phyloP scores from a whole-genome alignment of 2,113 vertebrate species.

The Panthera leo region DNA sequence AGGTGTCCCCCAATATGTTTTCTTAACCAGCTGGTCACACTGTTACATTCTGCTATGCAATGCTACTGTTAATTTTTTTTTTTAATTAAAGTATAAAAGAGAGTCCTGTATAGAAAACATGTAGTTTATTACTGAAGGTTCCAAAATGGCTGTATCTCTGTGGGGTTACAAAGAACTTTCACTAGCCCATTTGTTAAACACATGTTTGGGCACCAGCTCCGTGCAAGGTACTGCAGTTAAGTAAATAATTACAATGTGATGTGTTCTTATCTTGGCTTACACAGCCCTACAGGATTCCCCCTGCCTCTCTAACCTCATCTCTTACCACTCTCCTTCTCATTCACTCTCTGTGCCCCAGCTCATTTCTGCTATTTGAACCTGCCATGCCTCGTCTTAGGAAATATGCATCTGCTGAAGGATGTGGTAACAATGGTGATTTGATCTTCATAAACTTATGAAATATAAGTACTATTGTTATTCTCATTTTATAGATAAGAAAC shows the following conservation, averaged over 20 bases:
- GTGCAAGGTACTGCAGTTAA: background rate
- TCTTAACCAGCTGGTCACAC: background rate
- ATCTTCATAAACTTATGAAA: background rate
- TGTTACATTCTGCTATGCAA: background rate
- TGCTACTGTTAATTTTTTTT: background rate
- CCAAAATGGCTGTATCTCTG: background rate
- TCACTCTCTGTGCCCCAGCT: background rate
- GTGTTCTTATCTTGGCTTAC: background rate
- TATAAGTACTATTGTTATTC: background rate
- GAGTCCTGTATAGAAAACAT: conserved; percentile 9
- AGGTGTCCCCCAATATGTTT: background rate
- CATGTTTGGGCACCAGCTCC: background rate
- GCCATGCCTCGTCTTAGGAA: background rate
- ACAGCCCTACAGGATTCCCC: background rate
- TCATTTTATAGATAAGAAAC: background rate
- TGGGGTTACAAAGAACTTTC: conserved; percentile 1
- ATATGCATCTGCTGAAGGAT: background rate
- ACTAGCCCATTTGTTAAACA: background rate
- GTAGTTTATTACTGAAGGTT: background rate
- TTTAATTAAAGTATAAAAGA: background rate
- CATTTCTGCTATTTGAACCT: conserved; percentile 3
- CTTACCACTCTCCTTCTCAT: background rate
- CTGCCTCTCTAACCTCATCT: background rate
- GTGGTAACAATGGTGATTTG: background rate
- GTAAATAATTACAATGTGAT: background rate